Conservation (phyloP, 2,888 invertebrate genomes). For the Eulithis prunata region DNA sequence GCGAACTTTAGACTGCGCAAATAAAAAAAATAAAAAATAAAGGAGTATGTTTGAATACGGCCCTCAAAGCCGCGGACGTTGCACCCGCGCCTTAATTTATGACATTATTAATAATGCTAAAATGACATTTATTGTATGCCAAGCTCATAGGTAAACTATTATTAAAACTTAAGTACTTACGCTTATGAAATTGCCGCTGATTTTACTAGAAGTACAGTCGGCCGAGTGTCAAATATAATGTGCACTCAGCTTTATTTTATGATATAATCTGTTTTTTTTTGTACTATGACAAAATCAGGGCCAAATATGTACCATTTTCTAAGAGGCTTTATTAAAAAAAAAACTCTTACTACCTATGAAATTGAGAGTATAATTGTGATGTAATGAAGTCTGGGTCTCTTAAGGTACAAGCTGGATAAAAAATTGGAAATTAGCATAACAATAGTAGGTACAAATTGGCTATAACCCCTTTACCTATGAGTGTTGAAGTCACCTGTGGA, state of each 20-base stretch:
- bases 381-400: too few species aligned
- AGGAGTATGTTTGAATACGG: conserved; percentile 57
- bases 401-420: too few species aligned
- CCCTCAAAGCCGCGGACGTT: conserved; percentile 45
- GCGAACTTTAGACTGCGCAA: conserved; percentile 60
- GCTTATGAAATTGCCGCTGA: conserved; percentile 32
- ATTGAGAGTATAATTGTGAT: too few species aligned
- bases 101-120: conserved; percentile 60
- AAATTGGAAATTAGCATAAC: too few species aligned
- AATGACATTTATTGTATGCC: conserved; percentile 56
- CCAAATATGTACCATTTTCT: too few species aligned
- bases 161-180: conserved; percentile 24
- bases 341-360: too few species aligned
- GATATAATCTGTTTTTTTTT: not conserved
- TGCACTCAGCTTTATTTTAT: too few species aligned
- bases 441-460: too few species aligned
- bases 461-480: too few species aligned
- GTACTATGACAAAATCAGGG: not conserved
- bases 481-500: too few species aligned
- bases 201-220: conserved; percentile 12
- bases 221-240: not conserved
- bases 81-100: conserved; percentile 59
- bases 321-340: too few species aligned
- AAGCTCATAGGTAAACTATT: conserved; percentile 38
- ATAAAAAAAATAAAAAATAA: conserved; percentile 61